Evolutionary conservation across 2,888 invertebrate species (phyloP).

Genomic region (Sycophila texana): DNA sequence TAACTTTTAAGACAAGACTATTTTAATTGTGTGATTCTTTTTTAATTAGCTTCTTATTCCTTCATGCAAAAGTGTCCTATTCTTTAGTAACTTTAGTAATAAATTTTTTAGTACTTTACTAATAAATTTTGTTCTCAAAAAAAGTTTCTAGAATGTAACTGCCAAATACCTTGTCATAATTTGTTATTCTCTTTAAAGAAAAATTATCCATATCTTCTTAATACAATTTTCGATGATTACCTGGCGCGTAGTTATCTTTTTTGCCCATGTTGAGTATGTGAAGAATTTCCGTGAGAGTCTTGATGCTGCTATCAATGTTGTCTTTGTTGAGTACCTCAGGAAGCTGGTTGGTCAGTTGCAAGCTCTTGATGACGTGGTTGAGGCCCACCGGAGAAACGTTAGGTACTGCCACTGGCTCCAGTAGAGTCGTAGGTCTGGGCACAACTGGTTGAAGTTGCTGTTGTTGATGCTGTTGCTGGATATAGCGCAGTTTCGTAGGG

Average conservation of each 20-base stretch:
- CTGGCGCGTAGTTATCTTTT: conserved; percentile 69
- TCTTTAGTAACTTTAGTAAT: too few relatives aligned
- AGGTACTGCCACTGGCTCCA: conserved; percentile 23
- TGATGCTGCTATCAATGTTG: conserved; percentile 87
- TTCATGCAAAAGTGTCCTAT: not conserved
- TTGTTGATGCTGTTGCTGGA: not conserved
- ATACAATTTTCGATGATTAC: not conserved
- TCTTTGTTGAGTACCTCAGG: conserved; percentile 86
- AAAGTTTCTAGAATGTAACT: too few relatives aligned
- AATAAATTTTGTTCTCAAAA: too few relatives aligned
- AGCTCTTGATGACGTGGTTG: conserved; percentile 82
- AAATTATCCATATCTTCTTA: not conserved
- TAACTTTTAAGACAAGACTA: too few relatives aligned
- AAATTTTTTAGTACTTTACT: too few relatives aligned
- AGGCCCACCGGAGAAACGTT: conserved; percentile 62
- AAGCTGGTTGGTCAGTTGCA: conserved; percentile 85
- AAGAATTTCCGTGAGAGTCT: conserved; percentile 85
- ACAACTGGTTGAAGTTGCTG: conserved; percentile 38
- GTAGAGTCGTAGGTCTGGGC: conserved; percentile 5
- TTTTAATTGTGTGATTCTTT: too few relatives aligned
- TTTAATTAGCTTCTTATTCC: too few relatives aligned
- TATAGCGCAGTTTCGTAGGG: not conserved
- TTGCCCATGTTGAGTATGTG: conserved; percentile 80
- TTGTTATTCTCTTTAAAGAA: too few relatives aligned
- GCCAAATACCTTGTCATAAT: too few relatives aligned